Percentiles rank a stretch among this genome's conserved stretches.
These are phyloP conservation scores for Anorthoa munda DNA, from an alignment of 2,888 invertebrate genomes.

Conservation along the genomic window DNA sequence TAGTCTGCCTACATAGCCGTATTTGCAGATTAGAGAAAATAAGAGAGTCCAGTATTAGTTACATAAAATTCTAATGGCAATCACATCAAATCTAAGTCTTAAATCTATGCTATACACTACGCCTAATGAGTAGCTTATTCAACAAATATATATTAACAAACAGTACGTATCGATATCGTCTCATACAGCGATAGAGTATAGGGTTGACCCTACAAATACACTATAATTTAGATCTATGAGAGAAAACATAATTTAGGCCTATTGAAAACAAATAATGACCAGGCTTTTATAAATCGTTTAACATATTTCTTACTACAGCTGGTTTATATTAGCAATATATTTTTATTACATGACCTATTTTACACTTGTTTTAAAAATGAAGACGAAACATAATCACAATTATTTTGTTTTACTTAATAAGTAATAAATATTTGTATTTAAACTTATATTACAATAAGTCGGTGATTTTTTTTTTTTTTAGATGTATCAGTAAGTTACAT, in stretches of 20 bases:
- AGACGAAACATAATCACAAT: neutral
- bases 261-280: conserved; percentile 51
- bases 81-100: conserved; percentile 80
- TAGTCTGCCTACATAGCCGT: conserved; percentile 39
- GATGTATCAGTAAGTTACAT: neutral
- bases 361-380: neutral
- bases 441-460: neutral
- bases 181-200: conserved; percentile 37
- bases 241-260: conserved; percentile 61
- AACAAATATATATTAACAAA: conserved; percentile 59
- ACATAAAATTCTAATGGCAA: conserved; percentile 74
- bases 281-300: conserved; percentile 1
- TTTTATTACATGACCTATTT: neutral
- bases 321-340: neutral
- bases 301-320: conserved; percentile 20
- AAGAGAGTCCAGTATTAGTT: conserved; percentile 61
- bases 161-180: conserved; percentile 51
- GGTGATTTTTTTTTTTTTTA: neutral
- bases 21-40: conserved; percentile 55
- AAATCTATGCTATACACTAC: conserved; percentile 65
- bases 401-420: neutral
- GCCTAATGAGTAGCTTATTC: conserved; percentile 60
- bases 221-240: conserved; percentile 32
- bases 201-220: conserved; percentile 23
- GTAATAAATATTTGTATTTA: neutral